Base-by-base conservation (phyloP, 2,888 invertebrate genomes). In the Notodonta dromedarius region DNA sequence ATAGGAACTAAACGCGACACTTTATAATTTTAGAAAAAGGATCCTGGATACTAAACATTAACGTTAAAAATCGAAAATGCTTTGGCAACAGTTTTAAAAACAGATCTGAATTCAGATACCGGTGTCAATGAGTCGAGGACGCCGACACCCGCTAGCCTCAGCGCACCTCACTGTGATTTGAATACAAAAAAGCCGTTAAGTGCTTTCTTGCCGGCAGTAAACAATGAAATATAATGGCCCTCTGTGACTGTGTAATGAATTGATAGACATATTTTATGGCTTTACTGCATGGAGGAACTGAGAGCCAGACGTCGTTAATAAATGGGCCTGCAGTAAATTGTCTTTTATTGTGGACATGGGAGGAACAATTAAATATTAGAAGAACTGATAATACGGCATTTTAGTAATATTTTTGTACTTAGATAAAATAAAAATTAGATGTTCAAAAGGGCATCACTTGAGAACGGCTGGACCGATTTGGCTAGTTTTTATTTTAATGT, bases 111-210 rank as follows among this genome's bases (percentile, higher is more conserved):
- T 57, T 65, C 66, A 24, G 63, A 58, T 69, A 58, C 44, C 62
- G 62, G 39, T 69, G 65, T 60, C 76, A 67, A 67, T 67, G 75
- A 77, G 55, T 70, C 78, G 65, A 77, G 77, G 79, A 66, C 63
- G 63, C 35, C 24, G 11, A 6, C 39, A 3, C 58, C 88, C 87
- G 89, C 90, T 91, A 90, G 86, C 88, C 89, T 88, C 82, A 77
- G 74, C 62, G 61, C 64, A 66, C 62, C 60, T 59, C 70, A 63
- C 67, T 89, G 93, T 91, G 92, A 88, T 90, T 88, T 87, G 92
- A 92, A 92, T 92, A 90, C 85, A 70, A 83, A 89, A 88, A 75
- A 73, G 76, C 74, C 70, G 65, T 75, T 86, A 83, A 87, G 80
- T 85, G 85, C 86, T 89, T 85, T 86, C 83, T 85, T 80, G 77